phyloP scores from a whole-genome alignment of 2,888 invertebrate genomes.

The Bombylius major region DNA sequence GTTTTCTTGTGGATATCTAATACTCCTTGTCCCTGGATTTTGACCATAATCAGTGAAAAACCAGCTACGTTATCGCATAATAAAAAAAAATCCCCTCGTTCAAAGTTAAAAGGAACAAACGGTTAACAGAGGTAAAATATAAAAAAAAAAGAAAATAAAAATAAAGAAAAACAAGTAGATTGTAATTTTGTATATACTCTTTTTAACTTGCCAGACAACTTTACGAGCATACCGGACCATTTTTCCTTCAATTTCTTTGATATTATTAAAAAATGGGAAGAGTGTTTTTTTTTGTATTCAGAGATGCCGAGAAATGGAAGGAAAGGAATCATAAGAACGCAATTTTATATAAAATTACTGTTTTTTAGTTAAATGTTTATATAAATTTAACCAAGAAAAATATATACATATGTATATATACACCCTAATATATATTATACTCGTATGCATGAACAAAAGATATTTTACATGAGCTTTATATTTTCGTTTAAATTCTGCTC shows the following conservation, averaged over 20 bases:
- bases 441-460: not conserved
- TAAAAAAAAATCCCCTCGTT: slow-evolving; percentile 2
- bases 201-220: slow-evolving; percentile 23
- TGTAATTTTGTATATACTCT: slow-evolving; percentile 12
- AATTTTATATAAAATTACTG: too few species aligned
- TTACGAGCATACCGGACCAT: slow-evolving; percentile 18
- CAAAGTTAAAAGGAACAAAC: not conserved
- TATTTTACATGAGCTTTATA: not conserved
- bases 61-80: slow-evolving; percentile 4
- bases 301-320: too few species aligned
- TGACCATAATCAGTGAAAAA: not conserved
- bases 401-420: not conserved
- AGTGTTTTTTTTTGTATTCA: not conserved
- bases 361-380: too few species aligned
- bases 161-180: not conserved
- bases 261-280: not conserved
- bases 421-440: too few species aligned
- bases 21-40: too few species aligned
- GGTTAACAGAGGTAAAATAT: not conserved
- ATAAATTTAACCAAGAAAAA: too few species aligned
- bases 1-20: too few species aligned
- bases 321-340: too few species aligned
- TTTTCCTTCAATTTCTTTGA: slow-evolving; percentile 6
- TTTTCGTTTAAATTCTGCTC: not conserved
- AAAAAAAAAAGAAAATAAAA: not conserved